Base-by-base conservation (phyloP, 2,888 invertebrate species). In the Dexiosoma caninum region DNA sequence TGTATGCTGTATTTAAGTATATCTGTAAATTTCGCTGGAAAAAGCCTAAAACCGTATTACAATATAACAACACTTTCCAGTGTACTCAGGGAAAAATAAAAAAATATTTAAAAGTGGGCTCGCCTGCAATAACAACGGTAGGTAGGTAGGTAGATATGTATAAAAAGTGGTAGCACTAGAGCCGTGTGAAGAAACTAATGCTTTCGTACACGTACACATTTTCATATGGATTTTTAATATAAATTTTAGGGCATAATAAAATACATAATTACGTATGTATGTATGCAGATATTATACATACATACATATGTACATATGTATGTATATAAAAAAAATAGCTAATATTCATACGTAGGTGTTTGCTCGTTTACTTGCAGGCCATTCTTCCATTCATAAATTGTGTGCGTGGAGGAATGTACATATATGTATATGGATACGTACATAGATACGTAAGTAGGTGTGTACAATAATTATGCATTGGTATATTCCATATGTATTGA, bases 21-120 rank as follows among this genome's bases (percentile, higher is more conserved):
- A 5, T 37, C 51, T 16, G 12, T 16, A 46, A 2, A 2, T 16
- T 42, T 44, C 21, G 27, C 49, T 49, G 37, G 67, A 69, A 57
- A 42, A 23, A n/a, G 19, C 16, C 14, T 12, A 12, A 40, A 1
- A 40, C 9, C 2, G 5, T 7, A n/a, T 30, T 35, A 27, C 3
- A 27, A 27, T 27, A 32, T 35, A 74, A 69, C 74, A 60, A 53
- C 64, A 71, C 23, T 59, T 64, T 60, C 32, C 60, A 53, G 8
- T 42, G 46, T 51, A 59, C 51, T 30, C n/a, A n/a, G 37, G 9
- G 9, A 2, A 40, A 2, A 23, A 10, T 32, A 35, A 40, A 57
- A 51, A n/a, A n/a, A 32, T 32, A 70, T 42, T 16, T 40, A 69
- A 77, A 81, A 77, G 72, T 77, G 81, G 81, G 81, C 81, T 77